Evolutionary conservation across 2,888 invertebrate species (phyloP), one percentile per base, ranked within the genome.

Genomic region (Mechanitis messenoides): DNA sequence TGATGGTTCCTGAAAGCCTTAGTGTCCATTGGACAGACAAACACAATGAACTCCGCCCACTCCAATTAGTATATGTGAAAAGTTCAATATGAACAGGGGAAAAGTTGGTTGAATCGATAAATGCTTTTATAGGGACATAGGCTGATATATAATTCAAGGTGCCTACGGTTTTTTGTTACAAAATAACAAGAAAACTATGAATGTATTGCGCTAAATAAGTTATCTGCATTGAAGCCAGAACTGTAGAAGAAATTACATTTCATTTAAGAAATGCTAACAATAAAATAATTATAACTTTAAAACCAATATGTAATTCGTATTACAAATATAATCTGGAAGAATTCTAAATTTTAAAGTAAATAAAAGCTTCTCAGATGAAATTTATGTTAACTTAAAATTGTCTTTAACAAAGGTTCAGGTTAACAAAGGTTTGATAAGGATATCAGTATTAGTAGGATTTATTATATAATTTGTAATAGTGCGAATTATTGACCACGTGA

Each of bases 1-100:
- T 87, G 83, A 88, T 76, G 76, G 65, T 63, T 70, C 74, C 78
- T 83, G 79, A 85, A 83, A 85, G 83, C 84, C 74, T 79, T 68
- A 68, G 62, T 62, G 61, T 68, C 74, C 69, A 70, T 70, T 69
- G 71, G 71, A 72, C 71, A 78, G 77, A 69, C 76, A 80, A 77
- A 79, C 66, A 68, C 70, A 81, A 85, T 81, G 74, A 77, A 67
- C 75, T 69, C 71, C 74, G 71, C 75, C 74, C 68, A 55, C 61
- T 68, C 65, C 68, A 69, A 69, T 72, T 70, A 65, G 53, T 50
- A 38, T 47, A 50, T 53, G 33, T 50, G 58, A 47, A 61, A 55
- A 57, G 45, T 54, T n/a, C 35, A 12, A 54, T 38, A 38, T 54
- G 54, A 33, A 54, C 35, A 54, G 33, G 38, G 33, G 54, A 38